These are phyloP conservation scores for Psophia crepitans DNA, from an alignment of 2,113 vertebrate genomes.

Conservation along the genomic window DNA sequence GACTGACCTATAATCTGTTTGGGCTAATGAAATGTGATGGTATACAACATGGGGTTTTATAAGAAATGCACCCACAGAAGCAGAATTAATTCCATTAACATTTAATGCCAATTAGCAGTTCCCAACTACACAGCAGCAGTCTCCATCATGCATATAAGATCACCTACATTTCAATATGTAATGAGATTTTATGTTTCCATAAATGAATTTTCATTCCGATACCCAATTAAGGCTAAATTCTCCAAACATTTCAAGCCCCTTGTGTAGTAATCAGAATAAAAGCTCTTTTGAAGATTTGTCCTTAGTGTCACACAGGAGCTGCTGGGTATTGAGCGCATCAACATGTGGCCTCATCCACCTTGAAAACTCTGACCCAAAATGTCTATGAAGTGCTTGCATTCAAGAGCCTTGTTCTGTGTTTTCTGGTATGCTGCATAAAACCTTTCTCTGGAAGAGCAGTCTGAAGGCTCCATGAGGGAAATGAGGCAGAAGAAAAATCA, in stretches of 20 bases:
- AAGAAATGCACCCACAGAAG: background rate
- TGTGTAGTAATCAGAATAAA: background rate
- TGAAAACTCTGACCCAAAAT: background rate
- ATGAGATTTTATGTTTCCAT: constrained; percentile 26
- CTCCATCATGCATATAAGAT: background rate
- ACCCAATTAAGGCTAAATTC: constrained; percentile 31
- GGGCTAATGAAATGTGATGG: constrained; percentile 23
- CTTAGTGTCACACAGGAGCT: background rate
- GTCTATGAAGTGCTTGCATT: background rate
- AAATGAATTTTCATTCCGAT: background rate
- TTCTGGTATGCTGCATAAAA: background rate
- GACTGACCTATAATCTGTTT: background rate
- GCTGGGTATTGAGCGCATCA: background rate
- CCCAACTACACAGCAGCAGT: background rate
- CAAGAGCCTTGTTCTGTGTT: background rate
- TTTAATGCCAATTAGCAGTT: constrained; percentile 55
- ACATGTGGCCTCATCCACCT: background rate
- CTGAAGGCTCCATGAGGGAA: background rate
- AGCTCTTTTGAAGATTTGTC: constrained; percentile 19
- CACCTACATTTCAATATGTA: constrained; percentile 31
- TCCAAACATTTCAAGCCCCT: background rate
- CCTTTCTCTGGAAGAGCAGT: background rate
- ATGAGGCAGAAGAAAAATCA: background rate
- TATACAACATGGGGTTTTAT: background rate
- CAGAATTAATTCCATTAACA: constrained; percentile 53